Evolutionary conservation across 2,113 vertebrate genomes (phyloP), one percentile per base, ranked within the genome.

Genomic region (Vicugna pacos): DNA sequence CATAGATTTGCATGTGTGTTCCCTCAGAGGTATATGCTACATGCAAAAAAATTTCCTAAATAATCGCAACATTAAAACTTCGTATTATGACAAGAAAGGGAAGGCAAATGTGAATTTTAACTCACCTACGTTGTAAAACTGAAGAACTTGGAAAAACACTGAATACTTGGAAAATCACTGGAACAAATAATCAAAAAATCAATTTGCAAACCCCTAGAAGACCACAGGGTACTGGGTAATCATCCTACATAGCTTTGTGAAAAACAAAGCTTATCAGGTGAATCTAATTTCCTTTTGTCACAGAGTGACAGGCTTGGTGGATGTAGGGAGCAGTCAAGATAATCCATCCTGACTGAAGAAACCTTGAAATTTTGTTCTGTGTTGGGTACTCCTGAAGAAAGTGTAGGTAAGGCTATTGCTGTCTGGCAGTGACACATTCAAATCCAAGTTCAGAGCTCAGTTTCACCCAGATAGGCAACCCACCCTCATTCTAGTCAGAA

Each of bases 141-240:
- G 38, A 90, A 48, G 75, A 93, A 88, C 81, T 96, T 93, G 98
- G 97, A 97, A 98, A 98, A 98, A 97, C 80, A 97, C 98, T 77
- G 92, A 90, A 81, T 90, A 92, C 87, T 72, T 94, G 98, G 98
- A 98, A 98, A 98, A 98, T 97, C 96, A 98, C 98, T 96, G 92
- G 94, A 97, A 95, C 95, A 95, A 96, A 97, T 97, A 46, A 96
- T 94, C 82, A 95, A 89, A 96, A 98, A 96, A 95, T 96, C 93
- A 97, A 98, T 98, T 97, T 97, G 94, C 97, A 95, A 96, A 97
- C 92, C 96, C 69, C 86, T 88, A 79, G 93, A 96, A 85, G 95
- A 90, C 97, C 89, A 77, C 97, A 93, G 98, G 80, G 52, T 64
- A 89, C 90, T 79, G 54, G 60, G 54, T 96, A 96, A 97, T 96